These are phyloP conservation scores for Tupaia chinensis DNA, from an alignment of 2,113 vertebrate species.

Conservation along the genomic window DNA sequence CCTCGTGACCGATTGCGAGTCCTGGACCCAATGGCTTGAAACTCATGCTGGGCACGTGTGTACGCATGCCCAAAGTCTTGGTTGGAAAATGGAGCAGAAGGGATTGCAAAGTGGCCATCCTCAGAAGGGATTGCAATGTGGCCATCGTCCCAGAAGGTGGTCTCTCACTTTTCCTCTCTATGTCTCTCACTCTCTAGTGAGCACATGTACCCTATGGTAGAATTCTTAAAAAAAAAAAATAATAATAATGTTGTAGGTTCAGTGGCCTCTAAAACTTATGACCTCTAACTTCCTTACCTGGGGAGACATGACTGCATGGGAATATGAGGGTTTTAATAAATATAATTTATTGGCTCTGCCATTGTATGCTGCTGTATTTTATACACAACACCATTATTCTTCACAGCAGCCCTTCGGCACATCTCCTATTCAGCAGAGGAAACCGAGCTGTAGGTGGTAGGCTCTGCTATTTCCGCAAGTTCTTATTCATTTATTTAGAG, in stretches of 20 bases:
- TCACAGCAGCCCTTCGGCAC: neutral
- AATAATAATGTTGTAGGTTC: neutral
- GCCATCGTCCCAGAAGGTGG: too few species aligned
- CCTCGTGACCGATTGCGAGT: too few species aligned
- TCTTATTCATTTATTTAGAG: neutral
- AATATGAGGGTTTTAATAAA: neutral
- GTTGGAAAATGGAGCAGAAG: too few species aligned
- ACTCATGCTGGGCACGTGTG: too few species aligned
- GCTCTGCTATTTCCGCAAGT: neutral
- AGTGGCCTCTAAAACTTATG: constrained; percentile 11
- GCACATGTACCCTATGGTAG: too few species aligned
- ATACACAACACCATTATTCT: neutral
- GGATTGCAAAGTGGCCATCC: too few species aligned
- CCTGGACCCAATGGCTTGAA: too few species aligned
- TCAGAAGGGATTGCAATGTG: too few species aligned
- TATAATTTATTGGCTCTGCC: neutral
- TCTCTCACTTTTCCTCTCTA: too few species aligned
- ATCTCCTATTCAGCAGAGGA: neutral
- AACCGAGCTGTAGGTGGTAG: neutral
- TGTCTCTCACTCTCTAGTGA: too few species aligned
- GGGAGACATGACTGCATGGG: neutral
- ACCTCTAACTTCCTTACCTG: neutral
- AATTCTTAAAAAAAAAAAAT: too few species aligned
- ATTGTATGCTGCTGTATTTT: neutral
- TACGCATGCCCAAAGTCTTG: too few species aligned